Evolutionary conservation across 2,888 invertebrate genomes (phyloP), one percentile per base, ranked within the genome.

Genomic region (Alloplasta piceator): DNA sequence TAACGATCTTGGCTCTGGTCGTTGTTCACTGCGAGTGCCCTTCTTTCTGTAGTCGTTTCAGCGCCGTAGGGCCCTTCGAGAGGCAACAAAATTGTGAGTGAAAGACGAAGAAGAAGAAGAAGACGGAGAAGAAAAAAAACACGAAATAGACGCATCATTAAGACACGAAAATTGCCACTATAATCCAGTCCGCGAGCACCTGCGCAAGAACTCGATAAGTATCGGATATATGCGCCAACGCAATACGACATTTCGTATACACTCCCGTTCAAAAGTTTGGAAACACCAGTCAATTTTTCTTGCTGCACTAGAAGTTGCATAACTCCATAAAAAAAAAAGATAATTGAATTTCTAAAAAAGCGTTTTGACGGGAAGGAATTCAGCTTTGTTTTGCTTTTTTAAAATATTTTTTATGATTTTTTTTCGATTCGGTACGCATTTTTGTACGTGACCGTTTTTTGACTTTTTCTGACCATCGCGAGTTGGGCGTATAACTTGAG

Each of bases 141-240:
- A 70, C 14, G 26, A 26, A 26, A 70, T 38, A 50, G 41, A 74
- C 75, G 79, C 81, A 84, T 83, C 83, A 83, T 84, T 80, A 83
- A 84, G 82, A 83, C 76, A 74, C 78, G 82, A 78, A 82, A 83
- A 82, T 83, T 78, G 78, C 83, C 78, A 72, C 70, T 78, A 71
- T 72, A 66, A 72, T 50, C 48, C 64, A 71, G 52, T 4, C 66
- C 72, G 14, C 41, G 55, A 58, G 61, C 41, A 48, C 64, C 58
- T 46, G 43, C 61, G 55, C 68, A 60, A 76, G 72, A 73, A 66
- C 61, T 56, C 74, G 77, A 80, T 74, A 76, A 83, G 78, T 74
- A 82, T 70, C 78, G 41, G 63, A 26, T 26, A 26, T 26, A 26
- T 26, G 43, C 61, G 48, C 67, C 73, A 82, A 82, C 82, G 82